Evolutionary conservation across 2,113 vertebrate genomes (phyloP).

Genomic region (Irena cyanogastra): DNA sequence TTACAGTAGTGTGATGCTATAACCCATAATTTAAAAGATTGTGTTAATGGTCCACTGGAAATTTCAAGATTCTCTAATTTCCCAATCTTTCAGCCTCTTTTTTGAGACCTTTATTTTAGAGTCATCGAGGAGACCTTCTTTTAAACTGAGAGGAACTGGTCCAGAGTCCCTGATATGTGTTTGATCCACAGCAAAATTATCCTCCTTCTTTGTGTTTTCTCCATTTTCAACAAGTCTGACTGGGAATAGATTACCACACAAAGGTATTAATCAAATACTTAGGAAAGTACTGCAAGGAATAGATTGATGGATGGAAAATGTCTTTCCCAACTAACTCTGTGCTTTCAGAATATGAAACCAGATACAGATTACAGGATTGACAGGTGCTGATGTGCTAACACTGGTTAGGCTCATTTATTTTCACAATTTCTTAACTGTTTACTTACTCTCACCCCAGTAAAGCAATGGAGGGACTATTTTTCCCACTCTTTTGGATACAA

Average conservation of each 20-base stretch:
- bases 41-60: background rate
- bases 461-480: background rate
- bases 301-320: background rate
- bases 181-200: background rate
- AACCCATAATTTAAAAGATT: background rate
- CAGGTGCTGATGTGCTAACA: background rate
- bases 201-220: background rate
- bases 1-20: background rate
- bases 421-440: slow-evolving; percentile 24
- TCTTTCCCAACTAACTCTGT: background rate
- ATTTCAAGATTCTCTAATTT: background rate
- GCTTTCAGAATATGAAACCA: background rate
- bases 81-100: background rate
- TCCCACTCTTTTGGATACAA: background rate
- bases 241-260: background rate
- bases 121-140: background rate
- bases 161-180: background rate
- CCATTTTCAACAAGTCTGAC: background rate
- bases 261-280: background rate
- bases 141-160: background rate
- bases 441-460: background rate
- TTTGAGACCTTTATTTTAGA: background rate
- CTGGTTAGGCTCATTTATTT: background rate
- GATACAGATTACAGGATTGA: background rate
- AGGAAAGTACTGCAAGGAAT: background rate